These are phyloP conservation scores for Fratercula arctica DNA, from an alignment of 2,797 vertebrate genomes.

Conservation along the genomic window DNA sequence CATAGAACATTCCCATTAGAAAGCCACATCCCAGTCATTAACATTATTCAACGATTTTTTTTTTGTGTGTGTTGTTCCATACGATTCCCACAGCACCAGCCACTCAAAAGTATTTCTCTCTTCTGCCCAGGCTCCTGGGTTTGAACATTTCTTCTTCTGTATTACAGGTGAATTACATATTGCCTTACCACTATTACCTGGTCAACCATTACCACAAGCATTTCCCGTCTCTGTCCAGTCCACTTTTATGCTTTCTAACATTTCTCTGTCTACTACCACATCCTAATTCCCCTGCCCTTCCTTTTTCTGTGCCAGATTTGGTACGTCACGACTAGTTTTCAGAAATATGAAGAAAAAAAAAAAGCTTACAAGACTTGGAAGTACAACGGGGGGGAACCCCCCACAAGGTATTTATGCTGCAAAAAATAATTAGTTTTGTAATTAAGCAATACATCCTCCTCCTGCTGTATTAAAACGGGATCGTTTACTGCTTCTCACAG, in stretches of 20 bases:
- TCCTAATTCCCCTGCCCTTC: not conserved
- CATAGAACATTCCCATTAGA: not conserved
- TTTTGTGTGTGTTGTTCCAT: not conserved
- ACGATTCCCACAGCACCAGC: not conserved
- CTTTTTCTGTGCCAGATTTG: not conserved
- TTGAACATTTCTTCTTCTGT: not conserved
- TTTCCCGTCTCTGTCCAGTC: not conserved
- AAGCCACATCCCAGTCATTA: not conserved
- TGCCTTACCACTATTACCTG: not conserved
- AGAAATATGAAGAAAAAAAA: not conserved
- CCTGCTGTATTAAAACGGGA: not conserved
- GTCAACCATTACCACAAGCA: not conserved
- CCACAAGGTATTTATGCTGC: not conserved
- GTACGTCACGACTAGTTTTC: rapidly evolving
- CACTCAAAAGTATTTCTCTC: not conserved
- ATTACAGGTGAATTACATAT: not conserved
- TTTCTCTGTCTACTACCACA: not conserved
- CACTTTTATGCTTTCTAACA: not conserved
- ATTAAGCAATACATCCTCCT: not conserved
- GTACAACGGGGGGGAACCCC: not conserved
- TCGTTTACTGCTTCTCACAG: not conserved
- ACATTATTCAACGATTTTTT: not conserved
- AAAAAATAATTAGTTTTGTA: not conserved
- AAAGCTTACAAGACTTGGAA: not conserved
- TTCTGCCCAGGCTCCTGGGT: not conserved